A percentile compares a stretch with the other conserved stretches of the same genome.
Evolutionary conservation across 2,113 vertebrate species (phyloP).

Genomic region (Syrmaticus mikado): DNA sequence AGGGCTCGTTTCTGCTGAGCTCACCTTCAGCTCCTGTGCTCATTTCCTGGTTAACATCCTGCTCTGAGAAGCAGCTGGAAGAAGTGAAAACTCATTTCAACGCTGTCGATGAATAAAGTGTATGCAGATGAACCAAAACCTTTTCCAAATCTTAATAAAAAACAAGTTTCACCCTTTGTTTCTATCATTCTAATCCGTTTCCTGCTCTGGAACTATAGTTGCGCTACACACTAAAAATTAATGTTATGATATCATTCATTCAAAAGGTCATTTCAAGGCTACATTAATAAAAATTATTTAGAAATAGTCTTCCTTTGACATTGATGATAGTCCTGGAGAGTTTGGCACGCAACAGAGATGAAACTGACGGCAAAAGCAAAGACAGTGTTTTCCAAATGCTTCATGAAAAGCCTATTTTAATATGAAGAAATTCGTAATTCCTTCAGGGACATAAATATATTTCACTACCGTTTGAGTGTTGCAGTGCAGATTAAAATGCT

Average conservation of each 20-base stretch:
- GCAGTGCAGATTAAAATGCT: neutral
- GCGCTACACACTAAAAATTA: neutral
- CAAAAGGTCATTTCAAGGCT: neutral
- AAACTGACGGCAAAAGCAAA: neutral
- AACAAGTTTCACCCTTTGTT: neutral
- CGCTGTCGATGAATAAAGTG: accelerated
- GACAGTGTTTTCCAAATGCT: neutral
- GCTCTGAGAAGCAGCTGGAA: constrained; percentile 24
- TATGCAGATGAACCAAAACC: neutral
- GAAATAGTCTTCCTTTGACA: neutral
- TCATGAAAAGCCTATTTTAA: neutral
- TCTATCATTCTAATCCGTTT: neutral
- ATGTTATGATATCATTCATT: neutral
- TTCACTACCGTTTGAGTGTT: neutral
- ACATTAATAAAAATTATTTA: neutral
- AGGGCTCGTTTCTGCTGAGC: constrained; percentile 32
- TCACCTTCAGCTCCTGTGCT: neutral
- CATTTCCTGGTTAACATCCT: constrained; percentile 46
- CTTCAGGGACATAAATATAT: neutral
- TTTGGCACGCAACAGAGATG: neutral
- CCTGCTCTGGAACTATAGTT: neutral
- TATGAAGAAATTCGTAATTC: neutral
- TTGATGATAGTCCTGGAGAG: neutral
- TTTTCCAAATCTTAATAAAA: neutral
- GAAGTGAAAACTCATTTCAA: constrained; percentile 7